Evolutionary conservation across 2,797 vertebrate genomes (phyloP).

Genomic region (Chloroceryle amazona): DNA sequence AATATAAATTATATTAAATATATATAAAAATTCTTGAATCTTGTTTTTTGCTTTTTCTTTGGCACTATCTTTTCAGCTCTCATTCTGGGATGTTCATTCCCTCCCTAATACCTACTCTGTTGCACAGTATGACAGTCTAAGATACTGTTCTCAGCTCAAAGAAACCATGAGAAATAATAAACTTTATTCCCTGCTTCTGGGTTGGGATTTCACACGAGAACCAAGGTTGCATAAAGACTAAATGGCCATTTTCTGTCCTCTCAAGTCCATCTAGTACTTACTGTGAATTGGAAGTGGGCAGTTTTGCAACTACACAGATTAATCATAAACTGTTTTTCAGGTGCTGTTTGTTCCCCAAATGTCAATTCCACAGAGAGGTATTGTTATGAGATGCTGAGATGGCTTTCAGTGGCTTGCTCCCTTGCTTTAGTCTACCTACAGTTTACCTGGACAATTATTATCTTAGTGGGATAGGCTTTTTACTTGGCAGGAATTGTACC

Average conservation of each 20-base stretch:
- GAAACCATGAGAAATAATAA: background rate
- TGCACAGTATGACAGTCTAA: background rate
- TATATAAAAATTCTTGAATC: background rate
- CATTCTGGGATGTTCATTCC: background rate
- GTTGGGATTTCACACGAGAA: background rate
- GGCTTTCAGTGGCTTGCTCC: slow-evolving; percentile 17
- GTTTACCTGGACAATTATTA: slow-evolving; percentile 54
- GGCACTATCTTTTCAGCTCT: background rate
- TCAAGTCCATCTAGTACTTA: background rate
- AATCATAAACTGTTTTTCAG: background rate
- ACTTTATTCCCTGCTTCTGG: background rate
- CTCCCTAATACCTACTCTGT: background rate
- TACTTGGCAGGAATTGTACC: background rate
- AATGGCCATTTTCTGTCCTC: background rate
- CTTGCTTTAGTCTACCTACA: slow-evolving; percentile 9
- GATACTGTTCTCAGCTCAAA: background rate
- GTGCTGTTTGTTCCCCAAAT: slow-evolving; percentile 45
- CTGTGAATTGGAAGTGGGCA: background rate
- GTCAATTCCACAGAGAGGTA: slow-evolving; percentile 23
- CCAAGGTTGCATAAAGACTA: background rate
- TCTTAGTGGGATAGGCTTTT: slow-evolving; percentile 53
- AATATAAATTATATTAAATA: too few relatives aligned
- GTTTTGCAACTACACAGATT: background rate
- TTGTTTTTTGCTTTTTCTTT: background rate
- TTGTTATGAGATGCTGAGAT: background rate